Evolutionary conservation across 1,140 invertebrate genomes (phyloP).

Genomic region (Adelges cooleyi): DNA sequence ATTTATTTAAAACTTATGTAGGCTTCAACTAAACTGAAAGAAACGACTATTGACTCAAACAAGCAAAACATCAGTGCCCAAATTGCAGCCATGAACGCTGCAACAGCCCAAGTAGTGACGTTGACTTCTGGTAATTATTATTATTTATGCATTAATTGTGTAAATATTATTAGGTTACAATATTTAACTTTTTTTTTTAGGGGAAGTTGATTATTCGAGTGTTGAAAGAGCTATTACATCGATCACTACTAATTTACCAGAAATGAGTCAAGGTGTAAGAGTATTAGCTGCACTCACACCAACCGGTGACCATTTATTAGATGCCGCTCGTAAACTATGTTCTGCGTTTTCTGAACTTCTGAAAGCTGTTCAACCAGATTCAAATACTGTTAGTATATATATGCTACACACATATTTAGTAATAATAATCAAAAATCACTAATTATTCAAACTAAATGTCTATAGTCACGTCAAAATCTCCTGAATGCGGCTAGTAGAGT

Average conservation of each 20-base stretch:
- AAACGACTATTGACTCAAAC: conserved; percentile 85
- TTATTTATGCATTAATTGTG: neutral
- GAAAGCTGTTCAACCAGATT: conserved; percentile 46
- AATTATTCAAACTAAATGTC: conserved; percentile 27
- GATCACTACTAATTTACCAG: conserved; percentile 89
- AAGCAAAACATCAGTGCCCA: conserved; percentile 93
- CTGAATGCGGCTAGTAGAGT: conserved; percentile 88
- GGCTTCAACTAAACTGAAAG: conserved; percentile 83
- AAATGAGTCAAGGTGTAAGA: conserved; percentile 88
- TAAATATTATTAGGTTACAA: neutral
- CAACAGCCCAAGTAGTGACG: conserved; percentile 95
- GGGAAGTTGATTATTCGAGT: conserved; percentile 84
- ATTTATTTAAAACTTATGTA: too few relatives aligned
- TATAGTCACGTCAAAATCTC: conserved; percentile 76
- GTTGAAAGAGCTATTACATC: conserved; percentile 94
- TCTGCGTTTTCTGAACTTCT: conserved; percentile 89
- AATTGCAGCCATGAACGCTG: conserved; percentile 97
- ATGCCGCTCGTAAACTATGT: conserved; percentile 84
- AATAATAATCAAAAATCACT: too few relatives aligned
- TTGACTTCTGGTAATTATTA: conserved; percentile 58
- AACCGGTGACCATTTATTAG: conserved; percentile 71
- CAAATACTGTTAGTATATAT: conserved; percentile 9
- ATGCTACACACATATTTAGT: neutral
- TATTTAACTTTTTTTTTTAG: conserved; percentile 43
- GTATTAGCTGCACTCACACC: conserved; percentile 93